Base-by-base conservation (phyloP, 2,888 invertebrate species). In the Dynastes maya region DNA sequence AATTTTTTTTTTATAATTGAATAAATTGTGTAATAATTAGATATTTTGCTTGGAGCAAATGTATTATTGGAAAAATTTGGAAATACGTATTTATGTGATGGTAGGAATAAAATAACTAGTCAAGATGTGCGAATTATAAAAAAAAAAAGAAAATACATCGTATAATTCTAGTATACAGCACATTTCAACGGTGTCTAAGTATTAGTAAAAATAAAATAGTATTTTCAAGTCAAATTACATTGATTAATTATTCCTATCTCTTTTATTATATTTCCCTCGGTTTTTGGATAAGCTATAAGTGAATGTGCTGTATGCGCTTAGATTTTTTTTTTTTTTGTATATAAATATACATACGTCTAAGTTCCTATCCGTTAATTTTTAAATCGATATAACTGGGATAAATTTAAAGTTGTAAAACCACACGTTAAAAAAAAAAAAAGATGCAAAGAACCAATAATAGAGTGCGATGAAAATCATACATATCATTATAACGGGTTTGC, bases 401-500 rank as follows among this genome's bases (percentile, higher is more conserved):
- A 13, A 74, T 71, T 71, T 71, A 70, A 51, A 49, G 49, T 27
- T 61, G 32, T 72, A 72, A 37, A 37, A 37, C 32, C 32, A 5
- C 32, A 5, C 4, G 4, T 5, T 37, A 37, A 37, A 37, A 5
- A 2, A 37, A 0, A 5, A 37, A 37, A 37, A 37, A 37, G 5
- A 13, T 40, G 61, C 11, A 45, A 40, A 74, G 45, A 63, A 27
- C 22, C 13, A 61, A 40, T 51, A 27, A 51, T 27, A 51, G 29
- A 40, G 61, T 45, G 45, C 45, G 29, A 45, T 74, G 72, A 61
- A 74, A 74, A 61, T 63, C 27, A 74, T 74, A 74, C 72, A 74
- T 74, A 74, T 74, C 72, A 74, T 61, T 74, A 63, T 74, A 74
- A 74, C 72, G 72, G 72, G 72, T 74, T 74, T 74, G 72, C 55